Conservation (phyloP, 2,113 vertebrate species). For the Muntiacus muntjak region DNA sequence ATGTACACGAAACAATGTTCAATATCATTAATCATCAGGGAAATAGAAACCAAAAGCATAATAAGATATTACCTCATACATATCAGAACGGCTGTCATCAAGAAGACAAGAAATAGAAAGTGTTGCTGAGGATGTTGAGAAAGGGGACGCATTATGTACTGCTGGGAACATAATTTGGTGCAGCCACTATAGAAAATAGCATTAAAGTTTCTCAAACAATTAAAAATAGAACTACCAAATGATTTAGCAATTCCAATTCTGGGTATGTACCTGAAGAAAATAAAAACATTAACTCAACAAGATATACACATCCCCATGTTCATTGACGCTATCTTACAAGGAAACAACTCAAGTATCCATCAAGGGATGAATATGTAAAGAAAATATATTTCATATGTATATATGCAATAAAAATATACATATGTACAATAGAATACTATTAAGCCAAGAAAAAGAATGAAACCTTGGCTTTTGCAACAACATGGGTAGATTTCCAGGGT, state of each 20-base stretch:
- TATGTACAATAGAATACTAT: neutral
- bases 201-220: neutral
- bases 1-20: neutral
- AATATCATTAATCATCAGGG: neutral
- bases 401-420: neutral
- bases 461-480: neutral
- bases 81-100: neutral
- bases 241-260: neutral
- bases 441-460: neutral
- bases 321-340: neutral
- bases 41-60: neutral
- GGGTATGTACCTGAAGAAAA: neutral
- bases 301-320: neutral
- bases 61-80: neutral
- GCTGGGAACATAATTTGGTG: neutral
- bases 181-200: neutral
- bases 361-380: neutral
- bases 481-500: neutral
- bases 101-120: neutral
- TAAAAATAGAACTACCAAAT: neutral
- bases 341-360: neutral
- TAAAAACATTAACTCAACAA: neutral
- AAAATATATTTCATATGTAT: neutral
- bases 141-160: neutral
- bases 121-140: neutral